Evolutionary conservation across 2,113 vertebrate species (phyloP).

Genomic region (Cervus canadensis): DNA sequence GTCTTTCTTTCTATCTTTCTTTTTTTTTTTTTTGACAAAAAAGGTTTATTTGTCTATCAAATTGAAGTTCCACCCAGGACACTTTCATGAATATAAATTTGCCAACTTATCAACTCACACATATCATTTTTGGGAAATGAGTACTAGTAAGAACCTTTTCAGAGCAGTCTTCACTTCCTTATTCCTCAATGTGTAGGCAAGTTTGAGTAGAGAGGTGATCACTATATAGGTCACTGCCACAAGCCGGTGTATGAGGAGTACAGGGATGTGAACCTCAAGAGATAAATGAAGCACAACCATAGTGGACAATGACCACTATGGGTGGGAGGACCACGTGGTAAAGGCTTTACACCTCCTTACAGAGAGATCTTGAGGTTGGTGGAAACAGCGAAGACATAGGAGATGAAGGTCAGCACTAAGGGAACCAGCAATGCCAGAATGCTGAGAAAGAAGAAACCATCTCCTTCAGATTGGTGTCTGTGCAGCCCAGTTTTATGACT

Average conservation of each 20-base stretch:
- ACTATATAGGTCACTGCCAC: conserved; percentile 51
- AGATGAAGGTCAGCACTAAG: conserved; percentile 44
- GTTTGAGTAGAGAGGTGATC: conserved; percentile 48
- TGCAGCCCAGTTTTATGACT: conserved; percentile 55
- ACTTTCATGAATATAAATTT: neutral
- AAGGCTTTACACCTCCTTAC: conserved; percentile 44
- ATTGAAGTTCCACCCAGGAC: neutral
- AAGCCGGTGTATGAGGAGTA: conserved; percentile 1
- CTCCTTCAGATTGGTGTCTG: conserved; percentile 41
- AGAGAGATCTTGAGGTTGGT: conserved; percentile 56
- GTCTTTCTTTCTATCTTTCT: neutral
- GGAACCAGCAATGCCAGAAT: conserved; percentile 54
- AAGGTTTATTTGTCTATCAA: neutral
- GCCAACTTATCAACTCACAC: neutral
- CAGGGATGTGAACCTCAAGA: neutral
- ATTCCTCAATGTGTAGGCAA: conserved; percentile 61
- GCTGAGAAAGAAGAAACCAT: conserved; percentile 49
- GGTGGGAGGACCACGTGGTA: conserved; percentile 53
- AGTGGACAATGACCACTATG: neutral
- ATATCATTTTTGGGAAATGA: neutral
- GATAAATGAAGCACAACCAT: neutral
- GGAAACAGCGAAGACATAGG: conserved; percentile 49
- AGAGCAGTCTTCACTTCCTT: conserved; percentile 47
- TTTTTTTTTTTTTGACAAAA: neutral
- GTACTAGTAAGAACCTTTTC: neutral